Evolutionary conservation across 2,797 vertebrate species (phyloP).

Genomic region (Cossypha caffra): DNA sequence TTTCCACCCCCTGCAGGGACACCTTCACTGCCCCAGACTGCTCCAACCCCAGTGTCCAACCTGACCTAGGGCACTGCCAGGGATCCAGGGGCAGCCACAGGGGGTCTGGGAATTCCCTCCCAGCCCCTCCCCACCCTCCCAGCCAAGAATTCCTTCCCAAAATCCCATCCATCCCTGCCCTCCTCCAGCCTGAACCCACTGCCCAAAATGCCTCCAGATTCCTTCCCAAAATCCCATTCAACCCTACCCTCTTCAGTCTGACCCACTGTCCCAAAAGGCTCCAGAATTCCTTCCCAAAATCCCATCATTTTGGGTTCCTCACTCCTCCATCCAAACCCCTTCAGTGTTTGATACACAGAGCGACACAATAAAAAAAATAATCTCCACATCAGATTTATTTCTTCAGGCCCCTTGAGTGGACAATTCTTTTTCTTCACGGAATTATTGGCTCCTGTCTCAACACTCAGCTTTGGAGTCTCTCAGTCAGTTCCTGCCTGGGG

Average conservation of each 20-base stretch:
- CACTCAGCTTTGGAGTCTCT: fast-evolving
- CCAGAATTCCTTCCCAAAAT: no score
- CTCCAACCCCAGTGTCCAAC: neutral
- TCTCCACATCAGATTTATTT: neutral
- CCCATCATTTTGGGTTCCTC: neutral
- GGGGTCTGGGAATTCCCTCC: neutral
- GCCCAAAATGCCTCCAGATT: no score
- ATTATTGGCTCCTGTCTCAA: neutral
- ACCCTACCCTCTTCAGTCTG: no score
- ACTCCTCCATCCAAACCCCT: neutral
- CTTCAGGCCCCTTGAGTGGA: neutral
- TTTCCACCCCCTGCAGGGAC: fast-evolving
- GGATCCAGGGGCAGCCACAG: neutral
- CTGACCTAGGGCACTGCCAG: neutral
- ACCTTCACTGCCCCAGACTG: neutral
- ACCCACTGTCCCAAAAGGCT: no score
- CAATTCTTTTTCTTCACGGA: neutral
- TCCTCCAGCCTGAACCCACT: no score
- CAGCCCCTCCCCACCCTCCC: neutral
- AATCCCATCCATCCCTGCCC: no score
- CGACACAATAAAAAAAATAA: neutral
- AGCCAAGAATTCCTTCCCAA: no score
- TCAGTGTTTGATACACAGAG: neutral
- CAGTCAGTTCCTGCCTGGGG: neutral
- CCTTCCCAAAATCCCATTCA: no score